Evolutionary conservation across 2,797 vertebrate species (phyloP).

Genomic region (Microhierax caerulescens): DNA sequence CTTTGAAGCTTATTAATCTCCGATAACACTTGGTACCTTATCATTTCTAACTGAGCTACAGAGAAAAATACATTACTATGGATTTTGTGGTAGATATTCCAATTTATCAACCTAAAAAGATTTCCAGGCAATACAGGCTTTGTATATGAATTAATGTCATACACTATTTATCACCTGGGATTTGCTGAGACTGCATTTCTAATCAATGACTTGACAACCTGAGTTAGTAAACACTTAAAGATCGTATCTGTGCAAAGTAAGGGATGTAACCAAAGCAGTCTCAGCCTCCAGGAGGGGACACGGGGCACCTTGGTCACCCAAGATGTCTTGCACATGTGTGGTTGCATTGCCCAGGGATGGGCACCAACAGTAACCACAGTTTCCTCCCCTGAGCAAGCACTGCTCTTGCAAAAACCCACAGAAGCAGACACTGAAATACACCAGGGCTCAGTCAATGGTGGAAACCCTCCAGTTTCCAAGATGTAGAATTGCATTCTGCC

Average conservation of each 20-base stretch:
- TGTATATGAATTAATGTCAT: background rate
- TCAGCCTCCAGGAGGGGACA: background rate
- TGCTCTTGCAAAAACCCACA: background rate
- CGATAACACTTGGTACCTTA: constrained; percentile 9
- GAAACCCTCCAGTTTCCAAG: background rate
- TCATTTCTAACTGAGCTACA: background rate
- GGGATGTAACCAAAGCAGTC: background rate
- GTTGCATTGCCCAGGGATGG: background rate
- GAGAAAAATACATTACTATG: constrained; percentile 33
- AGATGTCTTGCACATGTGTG: fast-evolving
- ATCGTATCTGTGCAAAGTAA: background rate
- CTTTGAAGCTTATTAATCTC: constrained; percentile 11
- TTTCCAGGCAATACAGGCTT: constrained; percentile 1
- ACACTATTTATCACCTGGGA: background rate
- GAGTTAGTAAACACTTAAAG: background rate
- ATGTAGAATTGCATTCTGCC: background rate
- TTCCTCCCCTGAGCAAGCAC: background rate
- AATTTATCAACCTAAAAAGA: constrained; percentile 36
- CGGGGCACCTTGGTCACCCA: background rate
- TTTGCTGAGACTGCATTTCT: constrained; percentile 4
- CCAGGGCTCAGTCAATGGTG: fast-evolving
- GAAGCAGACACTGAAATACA: background rate
- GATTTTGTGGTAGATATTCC: constrained; percentile 30
- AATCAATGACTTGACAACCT: background rate
- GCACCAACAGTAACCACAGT: fast-evolving